Evolutionary conservation across 2,797 vertebrate genomes (phyloP).

Genomic region (Enteromius thamalakanensis): DNA sequence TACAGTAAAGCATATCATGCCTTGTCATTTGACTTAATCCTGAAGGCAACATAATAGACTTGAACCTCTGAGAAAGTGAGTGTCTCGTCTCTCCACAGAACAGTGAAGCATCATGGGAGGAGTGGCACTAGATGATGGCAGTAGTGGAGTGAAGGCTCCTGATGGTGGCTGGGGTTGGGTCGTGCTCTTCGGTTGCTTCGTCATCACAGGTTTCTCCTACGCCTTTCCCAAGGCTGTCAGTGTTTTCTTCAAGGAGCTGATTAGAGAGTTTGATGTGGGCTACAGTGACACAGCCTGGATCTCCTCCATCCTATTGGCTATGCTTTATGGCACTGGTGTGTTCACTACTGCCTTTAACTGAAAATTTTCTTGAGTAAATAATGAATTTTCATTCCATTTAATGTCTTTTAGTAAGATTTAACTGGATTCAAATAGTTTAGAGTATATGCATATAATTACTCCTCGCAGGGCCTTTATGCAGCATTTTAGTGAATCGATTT

Average conservation of each 20-base stretch:
- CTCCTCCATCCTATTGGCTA: constrained; percentile 86
- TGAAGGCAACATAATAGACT: neutral
- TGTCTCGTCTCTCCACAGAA: neutral
- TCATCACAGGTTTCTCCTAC: constrained; percentile 88
- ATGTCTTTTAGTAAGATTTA: neutral
- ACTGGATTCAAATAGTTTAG: neutral
- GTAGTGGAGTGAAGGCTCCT: constrained; percentile 75
- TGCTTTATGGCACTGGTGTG: constrained; percentile 87
- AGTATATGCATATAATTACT: neutral
- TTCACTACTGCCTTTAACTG: neutral
- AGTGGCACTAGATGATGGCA: constrained; percentile 78
- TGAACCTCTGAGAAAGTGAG: neutral
- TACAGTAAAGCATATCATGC: neutral
- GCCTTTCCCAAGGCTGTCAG: constrained; percentile 88
- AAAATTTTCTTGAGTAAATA: too few species aligned
- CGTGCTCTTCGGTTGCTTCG: constrained; percentile 82
- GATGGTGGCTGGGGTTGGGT: constrained; percentile 89
- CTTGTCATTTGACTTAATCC: neutral
- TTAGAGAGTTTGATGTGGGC: constrained; percentile 79
- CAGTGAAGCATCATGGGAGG: constrained; percentile 76
- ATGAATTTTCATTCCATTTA: neutral
- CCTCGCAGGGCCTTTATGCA: constrained; percentile 80
- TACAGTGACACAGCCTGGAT: constrained; percentile 88
- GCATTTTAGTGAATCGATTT: constrained; percentile 83
- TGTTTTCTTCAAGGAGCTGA: constrained; percentile 88